phyloP scores from a whole-genome alignment of 2,888 invertebrate species.

The Agonopterix subpropinquella region DNA sequence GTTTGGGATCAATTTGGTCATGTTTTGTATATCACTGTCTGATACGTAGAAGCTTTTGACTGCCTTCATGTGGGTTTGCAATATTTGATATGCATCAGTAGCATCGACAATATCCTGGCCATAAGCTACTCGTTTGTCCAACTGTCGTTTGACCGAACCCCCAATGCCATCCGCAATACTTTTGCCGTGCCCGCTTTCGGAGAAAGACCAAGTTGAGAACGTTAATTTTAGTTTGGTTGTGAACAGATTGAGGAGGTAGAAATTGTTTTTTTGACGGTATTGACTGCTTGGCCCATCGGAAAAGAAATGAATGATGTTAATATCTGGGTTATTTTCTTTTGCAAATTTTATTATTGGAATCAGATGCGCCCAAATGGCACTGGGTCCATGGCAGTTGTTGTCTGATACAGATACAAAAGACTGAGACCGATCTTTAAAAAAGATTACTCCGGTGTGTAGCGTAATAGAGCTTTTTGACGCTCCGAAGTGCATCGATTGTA shows the following conservation, averaged over 20 bases:
- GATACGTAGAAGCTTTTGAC: not conserved
- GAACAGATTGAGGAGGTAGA: slow-evolving; percentile 8
- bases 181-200: slow-evolving; percentile 17
- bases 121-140: slow-evolving; percentile 8
- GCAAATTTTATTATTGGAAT: slow-evolving; percentile 12
- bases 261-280: slow-evolving; percentile 22
- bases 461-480: not conserved
- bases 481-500: slow-evolving; percentile 9
- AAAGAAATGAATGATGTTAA: slow-evolving; percentile 16
- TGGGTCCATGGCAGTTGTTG: not conserved
- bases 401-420: slow-evolving; percentile 5
- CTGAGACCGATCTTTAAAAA: slow-evolving; percentile 8
- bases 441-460: not conserved
- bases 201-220: slow-evolving; percentile 21
- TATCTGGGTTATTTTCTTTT: no score
- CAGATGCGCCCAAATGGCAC: slow-evolving; percentile 13
- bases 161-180: slow-evolving; percentile 9
- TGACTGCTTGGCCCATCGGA: slow-evolving; percentile 22
- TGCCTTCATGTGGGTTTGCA: not conserved
- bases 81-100: not conserved
- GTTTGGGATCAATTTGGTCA: slow-evolving; percentile 7
- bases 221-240: slow-evolving; percentile 11
- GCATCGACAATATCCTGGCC: not conserved
- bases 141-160: slow-evolving; percentile 17
- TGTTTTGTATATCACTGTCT: not conserved